These are phyloP conservation scores for Anoplophora glabripennis DNA, from an alignment of 1,140 invertebrate genomes.

Conservation along the genomic window DNA sequence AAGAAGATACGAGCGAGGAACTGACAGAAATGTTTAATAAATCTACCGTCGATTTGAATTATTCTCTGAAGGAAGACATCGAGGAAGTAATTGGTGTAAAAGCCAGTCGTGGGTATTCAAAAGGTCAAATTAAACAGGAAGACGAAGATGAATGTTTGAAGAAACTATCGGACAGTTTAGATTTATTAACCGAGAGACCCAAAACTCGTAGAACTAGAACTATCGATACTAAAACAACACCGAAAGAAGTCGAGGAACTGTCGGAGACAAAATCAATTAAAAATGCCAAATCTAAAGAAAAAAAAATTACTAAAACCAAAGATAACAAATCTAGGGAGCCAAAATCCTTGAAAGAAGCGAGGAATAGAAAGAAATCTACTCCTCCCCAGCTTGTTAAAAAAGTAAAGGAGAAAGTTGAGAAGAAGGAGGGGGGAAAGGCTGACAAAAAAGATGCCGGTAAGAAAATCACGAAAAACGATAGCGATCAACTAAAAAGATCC, in stretches of 20 bases:
- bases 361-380: background rate
- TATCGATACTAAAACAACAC: background rate
- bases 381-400: background rate
- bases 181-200: background rate
- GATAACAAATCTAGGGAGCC: too few relatives aligned
- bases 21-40: background rate
- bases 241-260: background rate
- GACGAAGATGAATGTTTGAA: background rate
- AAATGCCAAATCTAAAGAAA: slow-evolving; percentile 4
- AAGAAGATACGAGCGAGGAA: background rate
- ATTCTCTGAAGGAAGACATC: slow-evolving; percentile 4
- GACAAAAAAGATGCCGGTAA: slow-evolving; percentile 14
- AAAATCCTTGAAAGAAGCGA: background rate
- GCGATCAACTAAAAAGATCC: background rate
- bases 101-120: background rate
- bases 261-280: background rate
- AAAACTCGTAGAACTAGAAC: background rate
- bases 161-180: too few relatives aligned
- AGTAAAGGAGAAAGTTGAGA: slow-evolving; percentile 15
- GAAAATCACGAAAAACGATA: slow-evolving; percentile 4
- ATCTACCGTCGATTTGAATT: background rate
- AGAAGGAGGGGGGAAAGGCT: slow-evolving; percentile 16
- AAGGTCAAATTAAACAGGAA: background rate
- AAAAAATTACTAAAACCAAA: background rate
- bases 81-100: background rate